Conservation (phyloP, 2,888 invertebrate genomes). For the Atherix ibis region DNA sequence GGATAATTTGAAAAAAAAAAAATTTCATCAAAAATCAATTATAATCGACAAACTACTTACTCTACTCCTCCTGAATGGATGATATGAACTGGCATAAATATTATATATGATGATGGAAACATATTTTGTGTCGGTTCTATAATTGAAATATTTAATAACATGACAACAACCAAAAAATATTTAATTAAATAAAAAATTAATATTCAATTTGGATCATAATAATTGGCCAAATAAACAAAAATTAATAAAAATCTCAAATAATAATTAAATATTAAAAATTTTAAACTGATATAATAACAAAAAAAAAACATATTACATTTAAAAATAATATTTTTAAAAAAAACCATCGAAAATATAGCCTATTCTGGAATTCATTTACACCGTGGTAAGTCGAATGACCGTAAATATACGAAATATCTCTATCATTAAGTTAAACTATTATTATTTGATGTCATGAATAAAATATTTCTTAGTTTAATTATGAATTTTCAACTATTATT, state of each 20-base stretch:
- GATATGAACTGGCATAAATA: too few relatives aligned
- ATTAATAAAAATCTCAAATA: slow-evolving; percentile 12
- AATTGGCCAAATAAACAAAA: slow-evolving; percentile 1
- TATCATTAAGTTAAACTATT: too few relatives aligned
- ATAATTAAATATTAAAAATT: slow-evolving; percentile 9
- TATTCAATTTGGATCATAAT: slow-evolving; percentile 1
- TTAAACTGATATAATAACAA: slow-evolving; percentile 13
- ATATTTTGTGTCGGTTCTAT: too few relatives aligned
- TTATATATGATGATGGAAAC: too few relatives aligned
- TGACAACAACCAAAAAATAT: slow-evolving; percentile 15
- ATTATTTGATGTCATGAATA: too few relatives aligned
- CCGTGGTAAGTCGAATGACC: slow-evolving; percentile 86
- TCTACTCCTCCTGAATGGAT: too few relatives aligned
- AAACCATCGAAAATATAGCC: slow-evolving; percentile 41
- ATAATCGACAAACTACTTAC: too few relatives aligned
- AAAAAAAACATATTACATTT: slow-evolving; percentile 11
- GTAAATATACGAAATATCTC: slow-evolving; percentile 11
- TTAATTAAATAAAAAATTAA: slow-evolving; percentile 3
- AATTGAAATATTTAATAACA: too few relatives aligned
- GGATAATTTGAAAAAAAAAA: too few relatives aligned
- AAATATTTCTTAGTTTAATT: too few relatives aligned
- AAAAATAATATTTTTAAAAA: slow-evolving; percentile 16
- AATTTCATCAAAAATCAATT: too few relatives aligned
- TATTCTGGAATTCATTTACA: slow-evolving; percentile 97
- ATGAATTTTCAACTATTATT: too few relatives aligned